phyloP scores from a whole-genome alignment of 2,797 vertebrate species.

The Selene dorsalis region DNA sequence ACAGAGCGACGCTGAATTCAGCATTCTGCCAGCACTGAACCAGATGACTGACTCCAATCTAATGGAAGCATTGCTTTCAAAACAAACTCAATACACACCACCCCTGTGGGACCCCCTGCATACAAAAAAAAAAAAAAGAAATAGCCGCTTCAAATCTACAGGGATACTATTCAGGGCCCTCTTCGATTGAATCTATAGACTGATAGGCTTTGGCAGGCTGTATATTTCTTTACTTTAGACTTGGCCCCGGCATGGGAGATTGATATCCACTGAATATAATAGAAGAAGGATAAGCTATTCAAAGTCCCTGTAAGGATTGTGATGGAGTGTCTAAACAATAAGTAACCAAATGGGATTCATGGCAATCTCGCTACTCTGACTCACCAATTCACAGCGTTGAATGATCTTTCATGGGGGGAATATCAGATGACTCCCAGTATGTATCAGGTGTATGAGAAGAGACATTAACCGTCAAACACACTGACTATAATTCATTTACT shows the following conservation, averaged over 20 bases:
- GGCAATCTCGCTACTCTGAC: conserved; percentile 57
- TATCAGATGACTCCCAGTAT: conserved; percentile 37
- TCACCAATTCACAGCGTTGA: conserved; percentile 48
- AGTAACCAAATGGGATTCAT: conserved; percentile 71
- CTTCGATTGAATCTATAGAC: conserved; percentile 68
- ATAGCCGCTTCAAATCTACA: conserved; percentile 68
- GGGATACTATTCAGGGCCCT: conserved; percentile 63
- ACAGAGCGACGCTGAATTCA: conserved; percentile 66
- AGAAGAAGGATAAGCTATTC: conserved; percentile 63
- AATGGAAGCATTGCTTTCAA: conserved; percentile 77
- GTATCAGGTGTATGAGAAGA: conserved; percentile 16
- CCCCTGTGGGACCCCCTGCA: conserved; percentile 54
- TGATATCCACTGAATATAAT: conserved; percentile 72
- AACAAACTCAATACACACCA: conserved; percentile 75
- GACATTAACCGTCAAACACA: conserved; percentile 33
- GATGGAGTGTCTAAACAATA: conserved; percentile 76
- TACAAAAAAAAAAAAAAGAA: conserved; percentile 67
- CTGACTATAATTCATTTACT: conserved; percentile 20
- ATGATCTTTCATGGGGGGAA: conserved; percentile 48
- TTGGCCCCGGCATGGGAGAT: conserved; percentile 56
- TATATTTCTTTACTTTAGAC: conserved; percentile 69
- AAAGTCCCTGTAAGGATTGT: conserved; percentile 64
- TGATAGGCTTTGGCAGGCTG: conserved; percentile 63
- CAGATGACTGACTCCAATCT: conserved; percentile 73
- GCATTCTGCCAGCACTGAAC: conserved; percentile 68